Evolutionary conservation across 2,797 vertebrate genomes (phyloP).

Genomic region (Smutsia temminckii): DNA sequence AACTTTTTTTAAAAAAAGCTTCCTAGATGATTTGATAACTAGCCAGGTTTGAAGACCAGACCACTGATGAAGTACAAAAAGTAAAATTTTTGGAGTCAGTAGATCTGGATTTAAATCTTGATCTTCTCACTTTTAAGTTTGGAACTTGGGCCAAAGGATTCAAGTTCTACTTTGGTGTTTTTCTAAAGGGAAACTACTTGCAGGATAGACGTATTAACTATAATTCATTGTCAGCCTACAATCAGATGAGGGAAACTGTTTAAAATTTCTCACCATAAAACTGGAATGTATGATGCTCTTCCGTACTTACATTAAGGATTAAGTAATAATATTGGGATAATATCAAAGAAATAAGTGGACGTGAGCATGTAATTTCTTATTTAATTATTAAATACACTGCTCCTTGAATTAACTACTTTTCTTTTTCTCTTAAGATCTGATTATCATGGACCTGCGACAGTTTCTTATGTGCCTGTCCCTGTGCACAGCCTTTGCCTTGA

Average conservation of each 20-base stretch:
- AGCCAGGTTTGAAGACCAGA: conserved; percentile 23
- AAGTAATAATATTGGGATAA: conserved; percentile 17
- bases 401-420: conserved; percentile 10
- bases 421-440: conserved; percentile 39
- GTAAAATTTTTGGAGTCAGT: background rate
- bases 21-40: conserved; percentile 20
- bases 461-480: conserved; percentile 91
- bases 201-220: conserved; percentile 19
- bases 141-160: background rate
- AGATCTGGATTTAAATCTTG: conserved; percentile 19
- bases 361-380: conserved; percentile 15
- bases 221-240: conserved; percentile 7
- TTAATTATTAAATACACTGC: background rate
- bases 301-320: background rate
- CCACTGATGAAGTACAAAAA: background rate
- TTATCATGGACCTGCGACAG: conserved; percentile 88
- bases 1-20: background rate
- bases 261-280: background rate
- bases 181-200: conserved; percentile 36
- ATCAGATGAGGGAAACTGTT: background rate
- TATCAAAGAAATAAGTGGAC: background rate
- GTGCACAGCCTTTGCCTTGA: conserved; percentile 89
- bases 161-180: conserved; percentile 24
- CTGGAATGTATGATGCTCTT: background rate
- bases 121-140: conserved; percentile 43